Evolutionary conservation across 2,797 vertebrate species (phyloP).

Genomic region (Siniperca obscura): DNA sequence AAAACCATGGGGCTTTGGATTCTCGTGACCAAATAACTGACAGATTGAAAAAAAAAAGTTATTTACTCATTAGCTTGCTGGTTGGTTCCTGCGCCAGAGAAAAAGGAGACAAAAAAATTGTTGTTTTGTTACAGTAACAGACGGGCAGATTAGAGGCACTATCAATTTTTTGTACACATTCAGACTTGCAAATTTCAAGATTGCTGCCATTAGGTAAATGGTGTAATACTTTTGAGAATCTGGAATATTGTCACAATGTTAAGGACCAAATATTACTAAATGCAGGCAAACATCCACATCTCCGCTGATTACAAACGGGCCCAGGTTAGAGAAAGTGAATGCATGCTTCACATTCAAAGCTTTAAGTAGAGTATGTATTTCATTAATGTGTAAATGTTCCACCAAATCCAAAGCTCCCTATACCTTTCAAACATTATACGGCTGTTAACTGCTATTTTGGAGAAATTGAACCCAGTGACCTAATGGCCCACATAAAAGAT

Average conservation of each 20-base stretch:
- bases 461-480: background rate
- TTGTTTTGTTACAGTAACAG: background rate
- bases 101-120: background rate
- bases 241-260: background rate
- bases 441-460: background rate
- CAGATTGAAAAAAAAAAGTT: constrained; percentile 11
- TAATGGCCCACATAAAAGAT: background rate
- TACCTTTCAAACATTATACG: background rate
- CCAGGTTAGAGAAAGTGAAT: background rate
- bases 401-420: background rate
- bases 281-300: background rate
- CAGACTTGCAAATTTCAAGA: background rate
- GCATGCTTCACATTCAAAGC: background rate
- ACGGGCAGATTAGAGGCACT: background rate
- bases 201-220: background rate
- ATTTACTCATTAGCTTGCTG: background rate
- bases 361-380: background rate
- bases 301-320: background rate
- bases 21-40: background rate
- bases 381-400: background rate
- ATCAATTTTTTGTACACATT: background rate
- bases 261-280: background rate
- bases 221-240: background rate
- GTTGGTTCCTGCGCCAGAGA: background rate
- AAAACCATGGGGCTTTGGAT: background rate